Base-by-base conservation (phyloP, 2,113 vertebrate species). In the Vulpes lagopus region DNA sequence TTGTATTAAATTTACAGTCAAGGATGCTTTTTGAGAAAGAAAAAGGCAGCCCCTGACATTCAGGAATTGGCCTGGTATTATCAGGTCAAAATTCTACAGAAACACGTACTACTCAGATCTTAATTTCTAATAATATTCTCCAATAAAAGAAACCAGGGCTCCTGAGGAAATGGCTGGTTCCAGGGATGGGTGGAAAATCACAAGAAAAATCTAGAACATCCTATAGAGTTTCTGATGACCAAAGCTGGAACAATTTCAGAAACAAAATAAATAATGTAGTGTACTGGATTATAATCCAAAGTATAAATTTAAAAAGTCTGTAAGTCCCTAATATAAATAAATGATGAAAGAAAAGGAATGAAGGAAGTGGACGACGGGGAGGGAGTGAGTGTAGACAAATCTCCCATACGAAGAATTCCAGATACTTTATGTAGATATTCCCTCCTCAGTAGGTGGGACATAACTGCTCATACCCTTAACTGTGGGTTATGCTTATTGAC, bases 1-100 rank as follows among this genome's bases (percentile, higher is more conserved):
- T 86, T 93, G 32, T 57, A 62, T 90, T 90, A 67, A 81, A 19
- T 86, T 74, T 88, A 62, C 22, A 92, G 84, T 83, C 76, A 83
- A 92, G 16, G 38, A 32, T 80, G 27, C 43, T 80, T 85, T 71
- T 71, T 73, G 69, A 71, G 43, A 87, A 91, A 94, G 55, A 89
- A 25, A 91, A 74, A 89, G 32, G 9, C 17, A n/a, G 35, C 49
- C 53, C n/a, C 38, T 87, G 20, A 78, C 11, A 81, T 55, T 62
- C 55, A 83, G 53, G 19, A 65, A 80, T 59, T 79, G 27, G 22
- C 27, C 27, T 71, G 23, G 59, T 74, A 62, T 5, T 83, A 64
- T n/a, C 20, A 83, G 17, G 82, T 82, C 76, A 96, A 60, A 88
- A 95, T 38, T 67, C 27, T 43, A 49, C 22, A 89, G 53, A 69